Evolutionary conservation across 2,113 vertebrate species (phyloP), one percentile per base, ranked within the genome.

Genomic region (Gymnobelideus leadbeateri): DNA sequence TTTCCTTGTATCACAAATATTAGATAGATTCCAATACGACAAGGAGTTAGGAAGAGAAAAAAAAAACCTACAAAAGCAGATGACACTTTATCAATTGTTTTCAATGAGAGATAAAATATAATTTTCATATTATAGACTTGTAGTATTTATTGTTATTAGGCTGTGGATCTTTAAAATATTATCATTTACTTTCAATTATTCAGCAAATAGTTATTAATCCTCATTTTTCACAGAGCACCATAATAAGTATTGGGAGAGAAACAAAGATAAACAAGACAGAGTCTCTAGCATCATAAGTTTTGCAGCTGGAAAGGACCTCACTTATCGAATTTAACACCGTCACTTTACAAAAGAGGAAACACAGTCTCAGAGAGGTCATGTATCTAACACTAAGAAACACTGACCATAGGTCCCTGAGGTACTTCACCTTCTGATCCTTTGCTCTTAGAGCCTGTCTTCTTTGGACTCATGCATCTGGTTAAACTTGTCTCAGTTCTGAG

Each of bases 111-210:
- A 68, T 94, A 49, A 93, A 21, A 5, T 16, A 3, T 49, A 54
- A 1, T 49, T 95, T 96, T 95, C 53, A 96, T 91, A 94, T 91
- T 1, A 28, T 0, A 91, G 46, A 43, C 14, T 94, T 89, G 8
- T 14, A 53, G 52, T 16, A 46, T 90, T 52, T 23, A 1, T 49
- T 90, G 23, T 84, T 51, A 43, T 91, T 37, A 43, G n/a, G 4
- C 31, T 77, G 6, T 50, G 16, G 37, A 21, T 84, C 16, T 91
- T 94, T 89, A 68, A 4, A 26, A 57, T 9, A 68, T 93, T 51
- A 50, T 52, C 68, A 93, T 8, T 51, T 57, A 16, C 4, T 94
- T 53, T 94, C 8, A 84, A 91, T 94, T 49, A 0, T 61, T 68
- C 91, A 91, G 14, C 21, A 51, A 68, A 61, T 11, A 19, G 43